phyloP scores from a whole-genome alignment of 2,888 invertebrate genomes.

The Drosophila anomalata region DNA sequence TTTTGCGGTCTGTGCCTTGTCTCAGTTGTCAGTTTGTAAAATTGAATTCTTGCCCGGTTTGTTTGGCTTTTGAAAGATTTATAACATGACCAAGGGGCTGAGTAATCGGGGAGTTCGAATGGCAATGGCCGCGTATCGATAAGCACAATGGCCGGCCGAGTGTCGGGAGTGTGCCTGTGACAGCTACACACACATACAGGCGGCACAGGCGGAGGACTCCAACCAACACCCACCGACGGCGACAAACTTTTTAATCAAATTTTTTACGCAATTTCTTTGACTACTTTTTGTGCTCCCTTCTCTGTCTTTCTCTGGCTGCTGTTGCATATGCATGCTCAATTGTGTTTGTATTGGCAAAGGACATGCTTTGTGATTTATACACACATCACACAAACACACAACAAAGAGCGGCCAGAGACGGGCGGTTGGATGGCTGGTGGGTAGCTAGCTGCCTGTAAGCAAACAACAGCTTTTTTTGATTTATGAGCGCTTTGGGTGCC shows the following conservation, averaged over 20 bases:
- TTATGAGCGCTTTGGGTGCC: conserved; percentile 76
- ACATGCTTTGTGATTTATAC: conserved; percentile 78
- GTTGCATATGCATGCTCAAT: conserved; percentile 64
- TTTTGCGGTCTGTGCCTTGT: conserved; percentile 49
- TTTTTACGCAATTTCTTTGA: conserved; percentile 74
- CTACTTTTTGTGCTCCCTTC: conserved; percentile 49
- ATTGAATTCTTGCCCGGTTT: conserved; percentile 63
- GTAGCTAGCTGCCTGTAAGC: conserved; percentile 54
- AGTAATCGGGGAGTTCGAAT: conserved; percentile 19
- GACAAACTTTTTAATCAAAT: conserved; percentile 79
- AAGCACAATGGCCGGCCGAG: conserved; percentile 66
- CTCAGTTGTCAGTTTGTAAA: conserved; percentile 68
- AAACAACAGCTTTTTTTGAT: conserved; percentile 77
- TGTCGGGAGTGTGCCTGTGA: conserved; percentile 56
- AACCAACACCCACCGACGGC: conserved; percentile 46
- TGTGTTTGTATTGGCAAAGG: conserved; percentile 78
- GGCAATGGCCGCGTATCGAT: conserved; percentile 68
- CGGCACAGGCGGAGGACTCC: conserved; percentile 8
- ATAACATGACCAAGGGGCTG: conserved; percentile 49
- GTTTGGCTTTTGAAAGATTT: conserved; percentile 72
- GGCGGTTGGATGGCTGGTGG: conserved; percentile 8
- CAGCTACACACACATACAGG: conserved; percentile 52
- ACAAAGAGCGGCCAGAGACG: conserved; percentile 4
- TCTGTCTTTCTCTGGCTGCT: conserved; percentile 40
- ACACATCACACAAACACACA: conserved; percentile 64